A percentile compares a stretch with the other conserved stretches of the same genome.
These are phyloP conservation scores for Isaurus tuberculatus DNA, from an alignment of 92 coral and sea anemone species.

Conservation along the genomic window DNA sequence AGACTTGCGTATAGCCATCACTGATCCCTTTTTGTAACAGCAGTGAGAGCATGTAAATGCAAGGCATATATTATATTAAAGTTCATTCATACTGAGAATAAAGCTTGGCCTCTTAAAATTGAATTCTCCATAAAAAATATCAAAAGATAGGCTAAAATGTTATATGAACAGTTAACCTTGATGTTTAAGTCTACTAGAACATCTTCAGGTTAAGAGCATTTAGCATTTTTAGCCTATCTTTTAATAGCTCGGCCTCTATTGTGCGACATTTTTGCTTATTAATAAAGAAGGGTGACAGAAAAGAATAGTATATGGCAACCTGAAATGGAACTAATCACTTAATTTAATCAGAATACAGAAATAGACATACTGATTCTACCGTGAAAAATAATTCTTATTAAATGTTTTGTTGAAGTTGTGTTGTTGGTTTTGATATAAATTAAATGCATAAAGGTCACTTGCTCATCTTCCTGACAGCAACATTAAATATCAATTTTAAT, in stretches of 20 bases:
- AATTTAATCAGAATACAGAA: background rate
- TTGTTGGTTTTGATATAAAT: too few relatives aligned
- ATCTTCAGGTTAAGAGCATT: too few relatives aligned
- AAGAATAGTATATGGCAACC: background rate
- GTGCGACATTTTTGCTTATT: background rate
- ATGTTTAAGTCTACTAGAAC: too few relatives aligned
- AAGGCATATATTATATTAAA: slow-evolving; percentile 16
- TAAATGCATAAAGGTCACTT: background rate
- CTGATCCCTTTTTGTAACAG: slow-evolving; percentile 9
- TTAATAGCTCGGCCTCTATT: background rate
- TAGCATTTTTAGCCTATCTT: too few relatives aligned
- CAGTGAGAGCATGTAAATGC: slow-evolving; percentile 8
- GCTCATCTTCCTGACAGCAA: too few relatives aligned
- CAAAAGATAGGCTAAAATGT: too few relatives aligned
- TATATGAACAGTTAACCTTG: too few relatives aligned
- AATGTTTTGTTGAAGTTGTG: slow-evolving; percentile 1
- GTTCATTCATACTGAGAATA: slow-evolving; percentile 15
- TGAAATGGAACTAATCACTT: background rate
- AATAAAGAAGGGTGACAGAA: background rate
- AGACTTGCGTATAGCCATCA: slow-evolving; percentile 7
- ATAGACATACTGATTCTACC: background rate
- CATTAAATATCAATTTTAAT: too few relatives aligned
- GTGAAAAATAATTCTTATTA: background rate
- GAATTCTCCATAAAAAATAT: too few relatives aligned
- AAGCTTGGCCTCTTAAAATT: too few relatives aligned